Conservation (phyloP, 2,888 invertebrate species). For the Pyrochroa serraticornis region DNA sequence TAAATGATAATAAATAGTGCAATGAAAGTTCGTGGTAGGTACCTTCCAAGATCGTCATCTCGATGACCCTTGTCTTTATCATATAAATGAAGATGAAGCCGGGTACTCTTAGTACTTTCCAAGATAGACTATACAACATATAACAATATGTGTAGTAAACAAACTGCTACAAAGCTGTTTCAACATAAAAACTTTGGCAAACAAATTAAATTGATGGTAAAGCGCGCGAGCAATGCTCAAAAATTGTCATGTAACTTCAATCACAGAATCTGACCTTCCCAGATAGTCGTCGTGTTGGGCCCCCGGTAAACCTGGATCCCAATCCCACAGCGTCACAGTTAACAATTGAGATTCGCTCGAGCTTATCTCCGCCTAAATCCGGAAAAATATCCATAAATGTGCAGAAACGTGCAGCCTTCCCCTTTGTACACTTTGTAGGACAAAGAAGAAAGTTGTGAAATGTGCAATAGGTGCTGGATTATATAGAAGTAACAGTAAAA, state of each 20-base stretch:
- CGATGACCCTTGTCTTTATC: constrained; percentile 92
- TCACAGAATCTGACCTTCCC: constrained; percentile 68
- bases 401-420: no score
- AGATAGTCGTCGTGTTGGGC: constrained; percentile 81
- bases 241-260: not conserved
- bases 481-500: not conserved
- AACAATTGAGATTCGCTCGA: constrained; percentile 77
- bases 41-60: constrained; percentile 93
- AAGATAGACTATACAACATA: constrained; percentile 63
- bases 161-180: constrained; percentile 19
- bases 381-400: not conserved
- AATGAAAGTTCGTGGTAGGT: constrained; percentile 30
- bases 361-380: constrained; percentile 73
- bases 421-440: not conserved
- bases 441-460: constrained; percentile 2
- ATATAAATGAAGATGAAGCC: constrained; percentile 74
- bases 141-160: constrained; percentile 17
- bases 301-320: constrained; percentile 80
- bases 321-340: constrained; percentile 81
- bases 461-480: not conserved
- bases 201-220: constrained; percentile 14
- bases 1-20: constrained; percentile 6
- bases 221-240: constrained; percentile 19
- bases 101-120: constrained; percentile 62
- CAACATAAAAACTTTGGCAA: constrained; percentile 9